A percentile compares a stretch with the other conserved stretches of the same genome.
Conservation (phyloP, 1,140 invertebrate species). For the Saccostrea glomerata region DNA sequence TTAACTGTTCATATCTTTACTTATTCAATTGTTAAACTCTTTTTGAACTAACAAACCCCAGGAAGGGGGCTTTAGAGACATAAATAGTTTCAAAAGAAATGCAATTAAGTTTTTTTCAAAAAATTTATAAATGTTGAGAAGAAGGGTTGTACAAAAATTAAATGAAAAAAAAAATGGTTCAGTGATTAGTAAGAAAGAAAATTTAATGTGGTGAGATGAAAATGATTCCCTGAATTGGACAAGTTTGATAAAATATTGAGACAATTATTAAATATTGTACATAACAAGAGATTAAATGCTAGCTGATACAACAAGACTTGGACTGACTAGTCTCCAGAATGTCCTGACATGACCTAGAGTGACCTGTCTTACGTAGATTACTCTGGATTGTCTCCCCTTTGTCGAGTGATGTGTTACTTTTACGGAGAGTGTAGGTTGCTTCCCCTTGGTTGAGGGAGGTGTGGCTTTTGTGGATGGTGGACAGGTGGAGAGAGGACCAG, state of each 20-base stretch:
- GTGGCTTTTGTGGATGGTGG: conserved; percentile 21
- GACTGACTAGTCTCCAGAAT: conserved; percentile 1
- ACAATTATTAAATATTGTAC: neutral
- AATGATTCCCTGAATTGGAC: neutral
- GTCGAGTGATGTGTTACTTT: conserved; percentile 18
- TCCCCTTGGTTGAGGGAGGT: neutral
- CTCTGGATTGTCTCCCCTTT: conserved; percentile 26
- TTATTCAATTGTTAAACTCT: too few species aligned
- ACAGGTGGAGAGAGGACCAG: conserved; percentile 28
- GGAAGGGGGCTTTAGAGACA: too few species aligned
- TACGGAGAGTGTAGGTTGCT: conserved; percentile 15
- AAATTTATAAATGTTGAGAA: too few species aligned
- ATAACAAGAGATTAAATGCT: neutral
- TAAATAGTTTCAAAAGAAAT: too few species aligned
- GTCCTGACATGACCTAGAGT: conserved; percentile 1
- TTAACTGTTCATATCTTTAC: too few species aligned
- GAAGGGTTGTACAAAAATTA: too few species aligned
- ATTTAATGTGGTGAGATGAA: neutral
- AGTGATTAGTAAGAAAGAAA: neutral
- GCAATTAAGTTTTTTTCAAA: too few species aligned
- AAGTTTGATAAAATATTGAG: neutral
- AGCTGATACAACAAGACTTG: conserved; percentile 14
- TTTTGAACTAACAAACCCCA: too few species aligned
- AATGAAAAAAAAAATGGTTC: neutral
- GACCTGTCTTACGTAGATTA: conserved; percentile 8